Evolutionary conservation across 2,797 vertebrate genomes (phyloP), one percentile per base, ranked within the genome.

Genomic region (Sebastes jordani): DNA sequence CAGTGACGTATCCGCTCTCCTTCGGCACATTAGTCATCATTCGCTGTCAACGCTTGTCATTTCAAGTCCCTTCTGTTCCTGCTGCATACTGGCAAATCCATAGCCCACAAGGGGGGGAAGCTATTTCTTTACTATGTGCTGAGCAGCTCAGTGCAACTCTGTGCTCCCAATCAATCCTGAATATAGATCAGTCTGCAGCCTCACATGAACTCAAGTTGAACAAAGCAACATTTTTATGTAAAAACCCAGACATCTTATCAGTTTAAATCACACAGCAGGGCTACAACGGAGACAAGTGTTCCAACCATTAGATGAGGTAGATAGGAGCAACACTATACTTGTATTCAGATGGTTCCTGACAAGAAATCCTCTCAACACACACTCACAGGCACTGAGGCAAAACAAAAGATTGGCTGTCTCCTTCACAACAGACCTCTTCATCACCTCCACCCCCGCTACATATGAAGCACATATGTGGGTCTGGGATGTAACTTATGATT

Each of bases 21-120:
- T 71, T 81, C 74, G 74, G 76, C 87, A 76, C 68, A 80, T 90
- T 88, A 88, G 86, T 93, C 90, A 93, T 90, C 72, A 85, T 86
- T 74, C n/a, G 18, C 77, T 91, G 86, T 90, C 86, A 89, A 18
- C 68, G 4, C 86, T 79, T 79, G 84, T 92, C 91, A 89, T 86
- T 89, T 92, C 72, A 74, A 81, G 62, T 84, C 79, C 59, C 63
- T 34, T 89, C 85, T 86, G 63, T 88, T 79, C 9, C 67, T 3
- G 5, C 61, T 60, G 72, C 59, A 52, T 76, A 52, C 78, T 32
- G 54, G 74, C 54, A 81, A 80, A 83, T 67, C 42, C 77, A 83
- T 62, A 81, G 76, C 71, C 70, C 60, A 36, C 59, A 11, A 78
- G 69, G 29, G 34, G 22, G 34, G 20, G 52, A 46, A 65, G 65